Evolutionary conservation across 2,797 vertebrate genomes (phyloP).

Genomic region (Hippocampus kuda): DNA sequence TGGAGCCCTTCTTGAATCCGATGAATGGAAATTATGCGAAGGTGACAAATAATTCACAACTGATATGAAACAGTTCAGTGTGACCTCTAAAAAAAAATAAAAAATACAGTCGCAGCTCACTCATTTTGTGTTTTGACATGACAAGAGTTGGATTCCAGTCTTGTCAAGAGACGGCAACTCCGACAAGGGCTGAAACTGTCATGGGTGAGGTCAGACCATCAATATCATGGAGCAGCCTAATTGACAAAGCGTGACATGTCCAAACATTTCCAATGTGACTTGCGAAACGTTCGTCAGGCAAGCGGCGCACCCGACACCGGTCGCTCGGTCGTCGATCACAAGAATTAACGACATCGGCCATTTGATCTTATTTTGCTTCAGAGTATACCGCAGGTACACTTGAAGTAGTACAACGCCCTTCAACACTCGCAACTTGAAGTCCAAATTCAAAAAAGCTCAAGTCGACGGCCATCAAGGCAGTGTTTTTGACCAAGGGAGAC

Average conservation of each 20-base stretch:
- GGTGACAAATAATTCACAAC: conserved; percentile 19
- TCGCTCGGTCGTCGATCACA: too few relatives aligned
- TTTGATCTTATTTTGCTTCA: too few relatives aligned
- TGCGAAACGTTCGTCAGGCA: too few relatives aligned
- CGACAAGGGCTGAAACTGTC: too few relatives aligned
- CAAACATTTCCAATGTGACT: too few relatives aligned
- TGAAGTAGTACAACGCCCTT: too few relatives aligned
- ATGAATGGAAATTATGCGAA: not conserved
- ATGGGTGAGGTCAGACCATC: too few relatives aligned
- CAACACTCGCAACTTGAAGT: not conserved
- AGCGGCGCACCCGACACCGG: too few relatives aligned
- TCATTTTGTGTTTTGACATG: not conserved
- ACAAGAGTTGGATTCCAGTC: not conserved
- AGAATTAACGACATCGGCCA: too few relatives aligned
- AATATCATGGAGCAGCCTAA: too few relatives aligned
- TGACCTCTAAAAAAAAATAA: not conserved
- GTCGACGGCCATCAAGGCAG: not conserved
- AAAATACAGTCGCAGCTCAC: not conserved
- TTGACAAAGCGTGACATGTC: too few relatives aligned
- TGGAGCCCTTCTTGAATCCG: conserved; percentile 1
- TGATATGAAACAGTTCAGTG: not conserved
- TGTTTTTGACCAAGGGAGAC: not conserved
- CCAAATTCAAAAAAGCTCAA: not conserved
- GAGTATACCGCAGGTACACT: too few relatives aligned
- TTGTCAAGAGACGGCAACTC: not conserved